Evolutionary conservation across 2,888 invertebrate genomes (phyloP).

Genomic region (Cabera pusaria): DNA sequence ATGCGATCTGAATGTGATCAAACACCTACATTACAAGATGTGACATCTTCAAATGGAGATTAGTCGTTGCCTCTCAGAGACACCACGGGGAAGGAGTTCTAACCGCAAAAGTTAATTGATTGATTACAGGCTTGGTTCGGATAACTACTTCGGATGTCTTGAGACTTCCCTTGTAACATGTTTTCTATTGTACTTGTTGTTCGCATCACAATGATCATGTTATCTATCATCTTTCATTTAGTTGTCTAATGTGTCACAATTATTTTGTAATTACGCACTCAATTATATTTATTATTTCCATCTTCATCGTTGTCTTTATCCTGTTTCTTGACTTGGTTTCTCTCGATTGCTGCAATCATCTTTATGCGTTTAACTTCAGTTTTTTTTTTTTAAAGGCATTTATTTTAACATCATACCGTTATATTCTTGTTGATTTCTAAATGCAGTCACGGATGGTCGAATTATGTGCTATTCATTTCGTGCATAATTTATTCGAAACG

Average conservation of each 20-base stretch:
- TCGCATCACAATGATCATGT: slow-evolving; percentile 1
- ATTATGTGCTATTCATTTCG: too few species aligned
- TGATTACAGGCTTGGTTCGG: background rate
- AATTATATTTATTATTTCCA: slow-evolving; percentile 9
- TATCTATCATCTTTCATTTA: slow-evolving; percentile 2
- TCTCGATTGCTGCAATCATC: too few species aligned
- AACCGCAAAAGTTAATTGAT: slow-evolving; percentile 6
- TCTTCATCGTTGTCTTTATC: slow-evolving; percentile 5
- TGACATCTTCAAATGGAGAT: slow-evolving; percentile 13
- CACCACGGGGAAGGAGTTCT: background rate
- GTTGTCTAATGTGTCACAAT: too few species aligned
- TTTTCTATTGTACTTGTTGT: slow-evolving; percentile 2
- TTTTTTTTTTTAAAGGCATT: too few species aligned
- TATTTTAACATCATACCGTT: too few species aligned
- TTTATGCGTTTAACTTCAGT: too few species aligned
- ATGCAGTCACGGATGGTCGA: too few species aligned
- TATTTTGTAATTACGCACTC: slow-evolving; percentile 5
- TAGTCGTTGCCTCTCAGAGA: slow-evolving; percentile 1
- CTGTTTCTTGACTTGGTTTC: slow-evolving; percentile 2
- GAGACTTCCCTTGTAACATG: slow-evolving; percentile 1
- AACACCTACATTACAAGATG: slow-evolving; percentile 29
- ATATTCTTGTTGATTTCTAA: too few species aligned
- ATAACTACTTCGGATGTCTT: too few species aligned
- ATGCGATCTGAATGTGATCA: slow-evolving; percentile 52
- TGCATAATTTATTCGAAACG: too few species aligned